Base-by-base conservation (phyloP, 2,888 invertebrate species). In the Acrocyrtus sp. region DNA sequence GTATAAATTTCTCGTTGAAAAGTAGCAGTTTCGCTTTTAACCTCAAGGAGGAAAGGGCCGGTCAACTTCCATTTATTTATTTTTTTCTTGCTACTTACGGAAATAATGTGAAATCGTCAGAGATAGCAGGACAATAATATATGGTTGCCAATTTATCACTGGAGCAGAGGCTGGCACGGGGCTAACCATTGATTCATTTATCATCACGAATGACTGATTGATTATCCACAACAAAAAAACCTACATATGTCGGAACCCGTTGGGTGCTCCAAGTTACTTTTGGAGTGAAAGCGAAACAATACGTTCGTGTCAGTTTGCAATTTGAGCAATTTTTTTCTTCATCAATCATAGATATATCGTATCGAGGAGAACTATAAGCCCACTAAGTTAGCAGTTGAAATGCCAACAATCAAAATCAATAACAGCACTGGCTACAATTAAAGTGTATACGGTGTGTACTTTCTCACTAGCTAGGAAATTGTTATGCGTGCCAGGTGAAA, bases 121-220 rank as follows among this genome's bases (percentile, higher is more conserved):
- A 54, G 45, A 51, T 3, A 27, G 10, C 24, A 22, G 5, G 22
- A 21, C 6, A 6, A 10, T 10, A 21, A 19, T 54, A 22, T 67
- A 51, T 68, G 77, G 68, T 58, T 78, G 75, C 78, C 80, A 77
- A 81, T 81, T 81, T 74, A 81, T 81, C 79, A 79, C 76, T 56
- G 67, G 56, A 60, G 72, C 61, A 63, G 65, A 69, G 50, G 56
- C 54, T 70, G 74, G 74, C 78, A 77, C 66, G 70, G 62, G 74
- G 67, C 76, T 72, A 68, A 74, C 74, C 69, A 74, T 69, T 65
- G 54, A 63, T 72, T 63, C 74, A 63, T 69, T 65, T 74, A 69
- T 69, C 63, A 74, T 74, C 65, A 47, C 54, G 63, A 65, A 65
- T 65, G 69, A 69, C 74, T 74, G 74, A 74, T 74, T 74, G 74